A percentile compares a stretch with the other conserved stretches of the same genome.
Conservation (phyloP, 2,113 vertebrate genomes). For the Nipponia nippon region DNA sequence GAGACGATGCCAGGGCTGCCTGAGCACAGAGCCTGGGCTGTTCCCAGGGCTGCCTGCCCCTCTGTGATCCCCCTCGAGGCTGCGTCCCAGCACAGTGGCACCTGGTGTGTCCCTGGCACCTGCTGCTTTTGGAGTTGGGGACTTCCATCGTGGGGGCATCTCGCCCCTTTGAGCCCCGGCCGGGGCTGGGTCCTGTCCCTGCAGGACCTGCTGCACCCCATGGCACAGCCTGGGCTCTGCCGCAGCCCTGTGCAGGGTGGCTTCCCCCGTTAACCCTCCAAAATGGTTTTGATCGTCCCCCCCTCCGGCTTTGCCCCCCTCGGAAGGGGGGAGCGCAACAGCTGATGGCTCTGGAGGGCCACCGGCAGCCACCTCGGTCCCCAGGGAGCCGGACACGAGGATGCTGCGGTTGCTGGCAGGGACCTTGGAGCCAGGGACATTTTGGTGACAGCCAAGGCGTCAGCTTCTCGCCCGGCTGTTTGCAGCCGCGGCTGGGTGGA, state of each 20-base stretch:
- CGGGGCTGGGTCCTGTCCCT: not conserved
- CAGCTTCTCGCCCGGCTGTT: not conserved
- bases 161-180: accelerated
- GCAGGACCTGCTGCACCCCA: not conserved
- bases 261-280: not conserved
- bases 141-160: accelerated
- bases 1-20: not conserved
- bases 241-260: accelerated
- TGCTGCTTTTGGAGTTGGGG: not conserved
- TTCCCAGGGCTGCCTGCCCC: not conserved
- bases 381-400: not conserved
- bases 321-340: accelerated
- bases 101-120: not conserved
- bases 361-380: not conserved
- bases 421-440: not conserved
- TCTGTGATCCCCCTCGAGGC: not conserved
- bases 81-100: not conserved
- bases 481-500: accelerated
- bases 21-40: not conserved
- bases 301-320: accelerated
- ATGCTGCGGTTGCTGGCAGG: not conserved
- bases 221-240: not conserved
- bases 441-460: not conserved
- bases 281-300: not conserved
- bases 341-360: accelerated